phyloP scores from a whole-genome alignment of 2,888 invertebrate genomes.

The Leptopilina drosophilae region DNA sequence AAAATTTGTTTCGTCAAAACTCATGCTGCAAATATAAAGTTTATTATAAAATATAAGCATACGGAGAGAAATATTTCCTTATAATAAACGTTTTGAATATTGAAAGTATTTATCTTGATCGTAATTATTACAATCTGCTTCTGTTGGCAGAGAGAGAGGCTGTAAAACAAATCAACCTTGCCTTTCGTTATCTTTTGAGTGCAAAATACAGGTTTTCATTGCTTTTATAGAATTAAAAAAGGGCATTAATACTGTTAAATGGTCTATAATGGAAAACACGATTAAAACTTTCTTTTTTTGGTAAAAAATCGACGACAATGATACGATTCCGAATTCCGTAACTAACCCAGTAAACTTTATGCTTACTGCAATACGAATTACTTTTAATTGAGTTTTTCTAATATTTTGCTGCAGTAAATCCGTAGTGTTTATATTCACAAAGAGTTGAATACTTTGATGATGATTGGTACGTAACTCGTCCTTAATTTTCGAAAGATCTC shows the following conservation, averaged over 20 bases:
- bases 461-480: too few species aligned
- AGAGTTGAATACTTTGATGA: not conserved
- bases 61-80: not conserved
- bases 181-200: slow-evolving; percentile 18
- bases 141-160: not conserved
- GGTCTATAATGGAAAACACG: not conserved
- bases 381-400: too few species aligned
- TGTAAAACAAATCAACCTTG: not conserved
- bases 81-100: not conserved
- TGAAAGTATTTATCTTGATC: slow-evolving; percentile 19
- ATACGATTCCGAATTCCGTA: not conserved
- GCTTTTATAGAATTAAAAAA: slow-evolving; percentile 5
- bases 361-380: too few species aligned
- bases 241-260: slow-evolving; percentile 5
- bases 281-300: slow-evolving; percentile 26
- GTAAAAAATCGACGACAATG: not conserved
- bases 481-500: too few species aligned
- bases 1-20: not conserved
- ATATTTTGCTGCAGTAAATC: too few species aligned
- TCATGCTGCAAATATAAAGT: not conserved
- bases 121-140: slow-evolving; percentile 12
- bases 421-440: not conserved
- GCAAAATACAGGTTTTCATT: slow-evolving; percentile 21
- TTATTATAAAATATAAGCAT: not conserved
- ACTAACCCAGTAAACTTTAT: not conserved